Conservation (phyloP, 2,888 invertebrate species). For the Orthonevra nobilis region DNA sequence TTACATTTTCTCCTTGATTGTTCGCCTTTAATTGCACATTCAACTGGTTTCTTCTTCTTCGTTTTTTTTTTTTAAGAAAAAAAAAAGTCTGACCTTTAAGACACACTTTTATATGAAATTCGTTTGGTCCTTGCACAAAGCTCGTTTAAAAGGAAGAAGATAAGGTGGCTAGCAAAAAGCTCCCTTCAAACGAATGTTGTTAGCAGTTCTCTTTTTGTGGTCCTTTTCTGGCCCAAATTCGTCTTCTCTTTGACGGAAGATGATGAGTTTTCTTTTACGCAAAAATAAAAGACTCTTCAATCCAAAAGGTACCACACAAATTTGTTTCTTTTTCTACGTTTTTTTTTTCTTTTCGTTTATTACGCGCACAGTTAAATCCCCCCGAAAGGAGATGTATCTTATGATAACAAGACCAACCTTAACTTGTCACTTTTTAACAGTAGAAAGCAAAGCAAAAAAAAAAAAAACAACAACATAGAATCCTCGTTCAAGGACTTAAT, state of each 20-base stretch:
- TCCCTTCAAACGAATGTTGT: slow-evolving; percentile 5
- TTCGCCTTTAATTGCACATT: slow-evolving; percentile 44
- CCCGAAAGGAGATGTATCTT: too few relatives aligned
- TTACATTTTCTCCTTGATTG: background rate
- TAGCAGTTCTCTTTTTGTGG: slow-evolving; percentile 18
- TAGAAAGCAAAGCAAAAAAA: too few relatives aligned
- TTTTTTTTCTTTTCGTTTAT: background rate
- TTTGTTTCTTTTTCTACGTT: too few relatives aligned
- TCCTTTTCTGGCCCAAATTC: background rate
- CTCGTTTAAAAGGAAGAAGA: too few relatives aligned
- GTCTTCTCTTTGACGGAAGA: slow-evolving; percentile 5
- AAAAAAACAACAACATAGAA: background rate
- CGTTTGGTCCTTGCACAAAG: slow-evolving; percentile 27
- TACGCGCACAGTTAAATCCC: background rate
- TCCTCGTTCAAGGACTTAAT: background rate
- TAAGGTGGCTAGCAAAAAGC: slow-evolving; percentile 37
- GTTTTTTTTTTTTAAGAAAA: background rate
- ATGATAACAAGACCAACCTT: too few relatives aligned
- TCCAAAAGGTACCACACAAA: too few relatives aligned
- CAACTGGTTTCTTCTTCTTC: slow-evolving; percentile 50
- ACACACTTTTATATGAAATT: slow-evolving; percentile 18
- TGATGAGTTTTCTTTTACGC: slow-evolving; percentile 13
- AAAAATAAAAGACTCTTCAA: too few relatives aligned
- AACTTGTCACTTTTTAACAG: too few relatives aligned
- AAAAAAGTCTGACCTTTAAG: slow-evolving; percentile 38